Evolutionary conservation across 2,888 invertebrate species (phyloP).

Genomic region (Amiota communis): DNA sequence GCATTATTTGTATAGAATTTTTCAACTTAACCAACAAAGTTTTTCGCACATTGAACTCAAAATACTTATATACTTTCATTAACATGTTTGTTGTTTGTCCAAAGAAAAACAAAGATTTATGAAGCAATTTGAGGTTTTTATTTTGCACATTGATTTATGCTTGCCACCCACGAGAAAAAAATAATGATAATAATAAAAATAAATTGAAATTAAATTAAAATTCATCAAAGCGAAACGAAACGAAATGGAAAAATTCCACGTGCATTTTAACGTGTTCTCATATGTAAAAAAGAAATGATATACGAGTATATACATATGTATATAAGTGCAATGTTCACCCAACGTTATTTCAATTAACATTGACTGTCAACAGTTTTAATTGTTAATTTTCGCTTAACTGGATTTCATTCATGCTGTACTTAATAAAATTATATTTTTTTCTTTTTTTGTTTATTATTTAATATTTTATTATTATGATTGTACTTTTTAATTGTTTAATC

Average conservation of each 20-base stretch:
- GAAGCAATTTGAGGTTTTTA: background rate
- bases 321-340: too few relatives aligned
- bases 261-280: background rate
- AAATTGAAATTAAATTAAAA: background rate
- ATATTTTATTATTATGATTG: too few relatives aligned
- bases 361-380: constrained; percentile 15
- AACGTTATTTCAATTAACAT: background rate
- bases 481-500: too few relatives aligned
- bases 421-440: constrained; percentile 2
- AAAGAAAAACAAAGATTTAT: background rate
- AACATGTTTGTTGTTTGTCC: background rate
- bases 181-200: constrained; percentile 32
- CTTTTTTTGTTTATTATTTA: too few relatives aligned
- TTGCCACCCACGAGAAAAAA: constrained; percentile 55
- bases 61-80: constrained; percentile 11
- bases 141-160: constrained; percentile 3
- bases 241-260: constrained; percentile 5
- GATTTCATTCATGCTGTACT: background rate
- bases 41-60: constrained; percentile 52
- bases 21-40: background rate
- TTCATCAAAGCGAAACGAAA: background rate
- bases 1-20: too few relatives aligned
- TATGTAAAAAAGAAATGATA: too few relatives aligned
- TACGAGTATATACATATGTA: too few relatives aligned
- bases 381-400: constrained; percentile 14